Evolutionary conservation across 2,888 invertebrate genomes (phyloP).

Genomic region (Colletes collaris): DNA sequence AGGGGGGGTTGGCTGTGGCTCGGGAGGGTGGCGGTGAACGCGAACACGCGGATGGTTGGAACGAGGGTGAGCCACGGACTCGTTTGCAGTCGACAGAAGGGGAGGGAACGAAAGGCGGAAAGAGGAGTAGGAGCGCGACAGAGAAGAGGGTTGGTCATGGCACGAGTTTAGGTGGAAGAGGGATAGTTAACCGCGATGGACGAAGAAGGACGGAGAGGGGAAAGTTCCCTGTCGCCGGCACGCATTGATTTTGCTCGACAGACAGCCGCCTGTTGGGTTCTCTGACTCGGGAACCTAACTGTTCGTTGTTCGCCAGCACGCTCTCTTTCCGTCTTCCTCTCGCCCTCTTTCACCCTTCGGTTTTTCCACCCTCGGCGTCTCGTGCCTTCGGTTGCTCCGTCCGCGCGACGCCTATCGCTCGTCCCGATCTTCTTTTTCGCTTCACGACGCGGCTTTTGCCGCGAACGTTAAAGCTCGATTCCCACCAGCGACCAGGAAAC

Average conservation of each 20-base stretch:
- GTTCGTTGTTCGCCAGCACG: slow-evolving; percentile 62
- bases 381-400: not conserved
- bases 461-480: not conserved
- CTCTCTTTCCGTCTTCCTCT: slow-evolving; percentile 25
- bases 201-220: slow-evolving; percentile 55
- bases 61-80: slow-evolving; percentile 27
- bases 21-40: slow-evolving; percentile 12
- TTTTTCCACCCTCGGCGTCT: slow-evolving; percentile 11
- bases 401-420: not conserved
- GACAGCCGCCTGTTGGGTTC: slow-evolving; percentile 79
- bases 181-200: slow-evolving; percentile 56
- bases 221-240: slow-evolving; percentile 78
- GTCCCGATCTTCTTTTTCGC: not conserved
- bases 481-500: too few relatives aligned
- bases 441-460: not conserved
- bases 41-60: slow-evolving; percentile 19
- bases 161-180: slow-evolving; percentile 52
- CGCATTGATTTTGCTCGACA: slow-evolving; percentile 82
- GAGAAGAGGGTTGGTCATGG: slow-evolving; percentile 59
- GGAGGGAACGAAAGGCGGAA: slow-evolving; percentile 36
- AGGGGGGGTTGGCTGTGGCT: slow-evolving; percentile 59
- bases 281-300: slow-evolving; percentile 73
- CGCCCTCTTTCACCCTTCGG: not conserved
- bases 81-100: slow-evolving; percentile 20
- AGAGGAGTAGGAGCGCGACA: slow-evolving; percentile 40